phyloP scores from a whole-genome alignment of 2,888 invertebrate genomes.

The Sinhomidia bicolor region DNA sequence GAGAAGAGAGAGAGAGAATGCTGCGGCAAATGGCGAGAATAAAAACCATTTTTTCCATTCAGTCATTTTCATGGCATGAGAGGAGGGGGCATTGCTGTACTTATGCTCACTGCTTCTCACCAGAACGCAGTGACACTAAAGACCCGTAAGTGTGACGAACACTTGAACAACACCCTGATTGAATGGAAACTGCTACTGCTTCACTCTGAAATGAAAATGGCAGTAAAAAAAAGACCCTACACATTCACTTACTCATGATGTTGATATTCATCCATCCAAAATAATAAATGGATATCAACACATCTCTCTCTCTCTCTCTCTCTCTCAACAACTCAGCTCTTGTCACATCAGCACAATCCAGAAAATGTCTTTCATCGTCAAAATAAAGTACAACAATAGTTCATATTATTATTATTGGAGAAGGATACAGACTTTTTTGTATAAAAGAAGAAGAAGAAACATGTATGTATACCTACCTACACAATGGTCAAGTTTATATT shows the following conservation, averaged over 20 bases:
- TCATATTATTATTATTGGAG: no score
- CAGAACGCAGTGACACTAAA: slow-evolving; percentile 71
- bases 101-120: no score
- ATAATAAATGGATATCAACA: slow-evolving; percentile 51
- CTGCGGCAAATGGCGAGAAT: background rate
- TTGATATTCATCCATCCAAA: background rate
- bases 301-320: no score
- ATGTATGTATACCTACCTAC: no score
- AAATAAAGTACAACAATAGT: background rate
- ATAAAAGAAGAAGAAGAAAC: no score
- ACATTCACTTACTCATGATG: slow-evolving; percentile 17
- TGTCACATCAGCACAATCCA: slow-evolving; percentile 20
- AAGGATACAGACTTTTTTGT: no score
- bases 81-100: slow-evolving; percentile 33
- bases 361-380: background rate
- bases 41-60: slow-evolving; percentile 35
- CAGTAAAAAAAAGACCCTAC: slow-evolving; percentile 51
- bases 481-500: no score
- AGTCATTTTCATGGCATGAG: slow-evolving; percentile 17
- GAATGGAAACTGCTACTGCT: slow-evolving; percentile 52
- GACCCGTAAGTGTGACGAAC: slow-evolving; percentile 71
- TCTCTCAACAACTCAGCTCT: no score
- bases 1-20: no score
- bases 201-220: background rate
- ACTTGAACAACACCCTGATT: slow-evolving; percentile 72